A percentile compares a stretch with the other conserved stretches of the same genome.
Evolutionary conservation across 2,888 invertebrate species (phyloP).

Genomic region (Amphimallon solstitiale): DNA sequence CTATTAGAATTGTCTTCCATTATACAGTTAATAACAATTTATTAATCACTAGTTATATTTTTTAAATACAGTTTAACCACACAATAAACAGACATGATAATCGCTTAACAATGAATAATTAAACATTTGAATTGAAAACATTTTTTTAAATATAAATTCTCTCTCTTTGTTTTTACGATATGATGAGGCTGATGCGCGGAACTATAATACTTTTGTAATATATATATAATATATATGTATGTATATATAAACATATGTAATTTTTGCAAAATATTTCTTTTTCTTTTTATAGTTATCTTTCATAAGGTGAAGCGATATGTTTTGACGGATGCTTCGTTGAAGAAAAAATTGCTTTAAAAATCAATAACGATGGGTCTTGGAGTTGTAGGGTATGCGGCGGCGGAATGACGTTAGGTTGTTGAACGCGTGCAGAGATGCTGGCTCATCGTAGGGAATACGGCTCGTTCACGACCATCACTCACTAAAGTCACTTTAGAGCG

Average conservation of each 20-base stretch:
- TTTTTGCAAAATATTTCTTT: constrained; percentile 3
- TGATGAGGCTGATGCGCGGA: constrained; percentile 21
- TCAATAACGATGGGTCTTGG: background rate
- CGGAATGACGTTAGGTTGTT: constrained; percentile 45
- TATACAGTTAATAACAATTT: constrained; percentile 12
- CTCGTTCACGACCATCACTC: constrained; percentile 57
- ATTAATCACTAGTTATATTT: constrained; percentile 22
- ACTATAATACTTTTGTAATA: constrained; percentile 1
- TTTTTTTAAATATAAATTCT: constrained; percentile 24
- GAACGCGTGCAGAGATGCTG: constrained; percentile 35
- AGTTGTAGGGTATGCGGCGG: background rate
- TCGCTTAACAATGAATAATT: constrained; percentile 27
- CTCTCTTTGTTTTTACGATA: constrained; percentile 4
- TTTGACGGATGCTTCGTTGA: constrained; percentile 39
- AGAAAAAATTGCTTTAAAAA: constrained; percentile 8
- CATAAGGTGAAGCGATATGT: constrained; percentile 51
- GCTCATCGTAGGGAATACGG: constrained; percentile 52
- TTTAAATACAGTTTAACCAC: constrained; percentile 4
- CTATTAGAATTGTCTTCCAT: constrained; percentile 53
- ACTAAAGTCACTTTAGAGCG: constrained; percentile 47
- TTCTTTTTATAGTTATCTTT: too few species aligned
- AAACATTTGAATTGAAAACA: constrained; percentile 39
- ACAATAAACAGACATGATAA: constrained; percentile 8
- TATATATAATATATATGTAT: too few species aligned
- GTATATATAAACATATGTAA: too few species aligned